These are phyloP conservation scores for Clarias magur DNA, from an alignment of 2,113 vertebrate genomes.

Conservation along the genomic window DNA sequence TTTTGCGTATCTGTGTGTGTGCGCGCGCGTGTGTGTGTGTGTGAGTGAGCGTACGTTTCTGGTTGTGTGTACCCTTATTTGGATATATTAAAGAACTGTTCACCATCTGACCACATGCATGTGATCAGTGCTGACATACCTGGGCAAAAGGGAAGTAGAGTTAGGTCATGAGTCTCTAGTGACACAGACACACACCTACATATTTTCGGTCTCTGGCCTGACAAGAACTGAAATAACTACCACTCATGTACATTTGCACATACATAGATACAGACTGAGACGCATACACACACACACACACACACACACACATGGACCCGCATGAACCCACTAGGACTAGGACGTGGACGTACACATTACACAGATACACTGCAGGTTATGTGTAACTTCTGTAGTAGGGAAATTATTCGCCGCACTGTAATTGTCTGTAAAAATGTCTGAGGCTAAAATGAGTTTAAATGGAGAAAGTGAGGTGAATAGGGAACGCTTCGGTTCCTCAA, in stretches of 20 bases:
- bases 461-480: constrained; percentile 33
- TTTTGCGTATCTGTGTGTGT: not conserved
- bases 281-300: not conserved
- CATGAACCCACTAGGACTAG: not conserved
- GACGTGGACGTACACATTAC: not conserved
- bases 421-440: not conserved
- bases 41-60: not conserved
- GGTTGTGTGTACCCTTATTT: constrained; percentile 25
- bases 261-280: not conserved
- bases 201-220: constrained; percentile 36
- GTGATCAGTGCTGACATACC: constrained; percentile 41
- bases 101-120: constrained; percentile 41
- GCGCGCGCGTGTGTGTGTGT: not conserved
- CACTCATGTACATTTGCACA: not conserved
- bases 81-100: constrained; percentile 20
- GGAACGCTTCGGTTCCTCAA: constrained; percentile 37
- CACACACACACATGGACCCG: not conserved
- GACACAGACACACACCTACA: constrained; percentile 43
- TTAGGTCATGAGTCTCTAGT: constrained; percentile 30
- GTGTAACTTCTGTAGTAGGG: not conserved
- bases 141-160: constrained; percentile 41
- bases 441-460: constrained; percentile 17
- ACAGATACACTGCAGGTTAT: not conserved
- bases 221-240: constrained; percentile 37
- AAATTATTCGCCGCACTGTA: not conserved